Percentiles rank a stretch among this genome's conserved stretches.
Evolutionary conservation across 30 jellyfish, hydroid and myxozoan genomes (phyloP).

Genomic region (Pelagia noctiluca): DNA sequence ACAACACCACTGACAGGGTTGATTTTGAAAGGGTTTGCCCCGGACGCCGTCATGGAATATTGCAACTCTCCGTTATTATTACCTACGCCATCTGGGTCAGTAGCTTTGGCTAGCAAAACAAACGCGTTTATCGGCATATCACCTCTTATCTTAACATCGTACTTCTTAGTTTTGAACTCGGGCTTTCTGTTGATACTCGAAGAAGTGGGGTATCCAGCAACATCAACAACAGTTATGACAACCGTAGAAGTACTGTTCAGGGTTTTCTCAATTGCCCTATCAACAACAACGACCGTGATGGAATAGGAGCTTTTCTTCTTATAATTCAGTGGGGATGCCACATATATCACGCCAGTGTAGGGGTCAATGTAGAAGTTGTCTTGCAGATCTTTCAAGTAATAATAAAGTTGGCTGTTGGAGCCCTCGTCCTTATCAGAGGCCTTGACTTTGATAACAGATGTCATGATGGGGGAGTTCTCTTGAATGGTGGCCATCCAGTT

Average conservation of each 20-base stretch:
- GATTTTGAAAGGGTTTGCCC: conserved; percentile 63
- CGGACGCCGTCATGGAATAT: conserved; percentile 61
- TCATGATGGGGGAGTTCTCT: conserved; percentile 80
- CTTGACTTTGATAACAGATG: conserved; percentile 84
- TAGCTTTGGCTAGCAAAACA: conserved; percentile 76
- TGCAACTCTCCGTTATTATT: conserved; percentile 58
- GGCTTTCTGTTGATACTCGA: conserved; percentile 61
- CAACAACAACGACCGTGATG: conserved; percentile 81
- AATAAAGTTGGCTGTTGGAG: conserved; percentile 83
- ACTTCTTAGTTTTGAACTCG: conserved; percentile 43
- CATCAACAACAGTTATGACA: conserved; percentile 75
- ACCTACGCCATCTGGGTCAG: conserved; percentile 71
- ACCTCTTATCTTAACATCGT: conserved; percentile 79
- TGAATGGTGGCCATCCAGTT: conserved; percentile 84
- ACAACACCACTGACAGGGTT: conserved; percentile 89
- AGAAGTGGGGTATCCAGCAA: conserved; percentile 78
- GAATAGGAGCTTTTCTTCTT: conserved; percentile 36
- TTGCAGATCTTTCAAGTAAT: conserved; percentile 68
- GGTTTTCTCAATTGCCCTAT: conserved; percentile 76
- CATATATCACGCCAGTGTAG: conserved; percentile 87
- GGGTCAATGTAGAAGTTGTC: conserved; percentile 89
- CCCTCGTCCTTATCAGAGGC: conserved; percentile 97
- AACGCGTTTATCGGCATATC: conserved; percentile 84
- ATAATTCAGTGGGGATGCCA: conserved; percentile 78
- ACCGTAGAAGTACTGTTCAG: conserved; percentile 67